These are phyloP conservation scores for Tipula helvola DNA, from an alignment of 2,888 invertebrate species.

Conservation along the genomic window DNA sequence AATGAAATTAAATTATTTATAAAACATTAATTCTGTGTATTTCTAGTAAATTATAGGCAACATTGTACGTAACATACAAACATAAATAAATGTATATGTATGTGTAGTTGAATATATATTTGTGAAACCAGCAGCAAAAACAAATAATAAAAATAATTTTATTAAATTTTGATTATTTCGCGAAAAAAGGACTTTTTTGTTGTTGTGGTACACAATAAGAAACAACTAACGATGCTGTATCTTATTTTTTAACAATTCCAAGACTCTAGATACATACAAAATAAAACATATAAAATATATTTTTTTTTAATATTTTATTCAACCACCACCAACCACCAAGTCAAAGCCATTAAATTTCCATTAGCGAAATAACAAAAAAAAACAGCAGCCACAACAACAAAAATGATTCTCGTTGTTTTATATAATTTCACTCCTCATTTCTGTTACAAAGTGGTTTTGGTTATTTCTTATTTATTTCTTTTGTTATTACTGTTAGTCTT, in stretches of 20 bases:
- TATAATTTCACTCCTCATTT: conserved; percentile 8
- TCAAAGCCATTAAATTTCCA: conserved; percentile 8
- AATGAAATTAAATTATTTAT: background rate
- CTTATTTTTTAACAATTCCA: background rate
- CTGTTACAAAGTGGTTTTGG: conserved; percentile 5
- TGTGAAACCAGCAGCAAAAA: background rate
- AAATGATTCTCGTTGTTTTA: background rate
- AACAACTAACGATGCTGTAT: background rate
- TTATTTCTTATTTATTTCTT: background rate
- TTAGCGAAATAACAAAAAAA: conserved; percentile 6
- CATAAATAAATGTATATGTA: background rate
- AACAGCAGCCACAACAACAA: background rate
- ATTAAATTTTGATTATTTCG: background rate
- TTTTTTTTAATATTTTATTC: conserved; percentile 1
- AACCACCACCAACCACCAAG: conserved; percentile 4
- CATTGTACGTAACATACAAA: background rate
- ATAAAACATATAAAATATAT: background rate
- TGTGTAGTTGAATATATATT: background rate
- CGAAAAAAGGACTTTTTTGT: background rate
- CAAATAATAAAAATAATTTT: background rate
- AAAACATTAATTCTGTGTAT: background rate
- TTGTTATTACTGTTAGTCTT: background rate
- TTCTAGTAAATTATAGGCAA: background rate
- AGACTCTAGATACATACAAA: background rate
- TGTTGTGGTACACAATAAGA: background rate